Base-by-base conservation (phyloP, 2,797 vertebrate species). In the Tokudaia muenninki region DNA sequence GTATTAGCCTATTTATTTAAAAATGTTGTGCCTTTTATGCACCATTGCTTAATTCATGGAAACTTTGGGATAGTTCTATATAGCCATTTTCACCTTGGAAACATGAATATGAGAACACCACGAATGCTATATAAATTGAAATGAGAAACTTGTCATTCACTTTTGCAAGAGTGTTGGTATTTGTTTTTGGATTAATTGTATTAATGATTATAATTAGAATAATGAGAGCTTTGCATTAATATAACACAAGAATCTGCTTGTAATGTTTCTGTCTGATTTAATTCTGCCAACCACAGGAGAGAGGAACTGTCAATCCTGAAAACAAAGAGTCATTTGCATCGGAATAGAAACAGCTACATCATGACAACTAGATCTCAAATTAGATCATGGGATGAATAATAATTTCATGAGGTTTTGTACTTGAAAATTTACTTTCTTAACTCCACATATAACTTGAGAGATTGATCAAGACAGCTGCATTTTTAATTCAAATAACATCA, bases 381-480 rank as follows among this genome's bases (percentile, higher is more conserved):
- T 97, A 97, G 97, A 89, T 91, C 92, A 90, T 52, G 78, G 90
- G 65, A 72, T 95, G 94, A 97, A 97, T 95, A 97, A 97, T 95
- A 96, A 97, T 94, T 55, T 78, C 87, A 94, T 91, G 63, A 91
- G 88, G 61, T 97, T 97, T 96, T 96, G 86, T 92, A 94, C 96
- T 96, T 91, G 65, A 91, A 91, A 94, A 77, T 96, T 96, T 91
- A 96, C 83, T 97, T 96, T 88, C 94, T 97, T 78, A 96, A 97
- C 97, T 87, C 95, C 82, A 87, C 92, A 97, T 90, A 92, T 96
- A 97, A 87, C 92, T 92, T 61, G 84, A 91, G 94, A 92, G 86
- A 96, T 91, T 94, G 97, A 97, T 97, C 92, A 96, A 97, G 92
- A 80, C 92, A 97, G 97, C 97, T 98, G 94, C 86, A 92, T 91